Evolutionary conservation across 2,113 vertebrate genomes (phyloP), one percentile per base, ranked within the genome.

Genomic region (Potamarius usumacintae): DNA sequence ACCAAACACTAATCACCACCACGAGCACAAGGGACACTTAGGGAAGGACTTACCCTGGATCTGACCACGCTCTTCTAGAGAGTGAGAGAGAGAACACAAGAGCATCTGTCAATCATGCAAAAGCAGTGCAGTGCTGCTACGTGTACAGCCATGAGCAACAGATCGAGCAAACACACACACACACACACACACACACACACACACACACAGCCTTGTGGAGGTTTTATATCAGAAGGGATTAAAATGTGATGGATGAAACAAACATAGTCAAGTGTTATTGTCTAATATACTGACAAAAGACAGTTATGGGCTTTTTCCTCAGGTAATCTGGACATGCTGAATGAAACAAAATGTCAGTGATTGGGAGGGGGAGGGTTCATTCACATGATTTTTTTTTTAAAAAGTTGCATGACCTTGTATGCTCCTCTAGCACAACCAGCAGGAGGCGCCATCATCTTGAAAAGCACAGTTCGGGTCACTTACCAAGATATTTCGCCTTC

Each of bases 401-500:
- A 53, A 53, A 0, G 48, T 14, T 52, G 74, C 22, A 77, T 25
- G 48, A 77, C 74, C 6, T 7, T 6, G 74, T 5, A 20, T 5
- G 7, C 6, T 34, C 0, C 15, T 80, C 25, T 11, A 6, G 82
- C 86, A 92, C 87, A 84, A 82, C 91, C 94, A 93, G 92, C 76
- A 95, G 95, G 82, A 90, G 95, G 94, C 84, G 89, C 89, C 84
- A 79, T 92, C 69, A 60, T 83, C 83, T 86, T 83, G 20, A 48
- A 57, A 62, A n/a, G 11, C 63, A 18, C 15, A 18, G 77, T 18
- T 63, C 42, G 42, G 42, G 42, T 42, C 4, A 89, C 97, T 97
- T 91, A 99, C 98, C 98, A 62, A 99, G 94, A 94, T 97, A 97
- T 93, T 97, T 99, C 91, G 97, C 97, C 79, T 97, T 95, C 67